Base-by-base conservation (phyloP, 2,113 vertebrate genomes). In the Ochotona curzoniae region DNA sequence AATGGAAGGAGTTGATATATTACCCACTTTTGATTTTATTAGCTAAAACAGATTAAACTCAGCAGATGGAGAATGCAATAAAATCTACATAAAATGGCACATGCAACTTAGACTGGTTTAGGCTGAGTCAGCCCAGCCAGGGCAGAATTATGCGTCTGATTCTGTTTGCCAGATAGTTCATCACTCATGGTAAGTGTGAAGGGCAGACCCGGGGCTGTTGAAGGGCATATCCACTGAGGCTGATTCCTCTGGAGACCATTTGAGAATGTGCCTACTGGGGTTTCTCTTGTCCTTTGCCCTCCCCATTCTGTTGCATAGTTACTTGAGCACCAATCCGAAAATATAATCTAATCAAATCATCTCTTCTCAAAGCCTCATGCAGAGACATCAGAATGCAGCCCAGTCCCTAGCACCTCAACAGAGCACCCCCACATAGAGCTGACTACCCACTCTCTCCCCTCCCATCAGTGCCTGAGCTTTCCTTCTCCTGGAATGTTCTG, bases 31-130 rank as follows among this genome's bases (percentile, higher is more conserved):
- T 75, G 11, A 54, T 90, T 89, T 79, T 70, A 60, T 79, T 78
- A 63, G 63, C 49, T 51, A 78, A 91, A 32, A 28, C 60, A 88
- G 61, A 88, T 83, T 78, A 79, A 92, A 94, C 30, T 54, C 44
- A 87, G 73, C 38, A 74, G 32, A 74, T 76, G 14, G 14, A 1
- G 15, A 85, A 35, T 38, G 44, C 38, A 60, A 38, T 38, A 78
- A 73, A 81, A 76, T 82, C 85, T 32, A 67, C 9, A 30, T 7
- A 25, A 93, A 89, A 96, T 79, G 49, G 49, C 4, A 49, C 35
- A 17, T 0, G 2, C 8, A 78, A 28, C 57, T 80, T 64, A 15
- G 26, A 90, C 66, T 44, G 1, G 8, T 76, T 7, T 12, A 35
- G 28, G 11, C 49, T 30, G 60, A 81, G 63, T 89, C 54, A 23